Conservation (phyloP, 2,797 vertebrate genomes). For the Chrosomus eos region DNA sequence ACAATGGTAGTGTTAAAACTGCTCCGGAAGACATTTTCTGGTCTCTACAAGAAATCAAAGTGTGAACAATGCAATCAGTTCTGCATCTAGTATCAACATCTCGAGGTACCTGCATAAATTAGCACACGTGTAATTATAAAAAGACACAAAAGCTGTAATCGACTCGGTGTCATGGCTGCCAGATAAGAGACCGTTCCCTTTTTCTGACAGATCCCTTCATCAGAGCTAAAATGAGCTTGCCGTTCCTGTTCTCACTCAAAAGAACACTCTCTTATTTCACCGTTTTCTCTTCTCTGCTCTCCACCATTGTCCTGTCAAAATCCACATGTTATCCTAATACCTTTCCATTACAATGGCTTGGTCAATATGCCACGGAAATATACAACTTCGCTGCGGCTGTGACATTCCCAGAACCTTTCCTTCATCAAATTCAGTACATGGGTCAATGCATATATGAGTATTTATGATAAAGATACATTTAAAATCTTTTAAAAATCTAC, state of each 20-base stretch:
- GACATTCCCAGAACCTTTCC: background rate
- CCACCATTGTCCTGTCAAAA: slow-evolving; percentile 19
- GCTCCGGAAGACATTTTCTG: slow-evolving; percentile 66
- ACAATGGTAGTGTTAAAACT: slow-evolving; percentile 46
- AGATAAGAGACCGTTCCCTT: slow-evolving; percentile 47
- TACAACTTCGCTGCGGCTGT: background rate
- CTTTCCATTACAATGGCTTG: background rate
- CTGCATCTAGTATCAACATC: slow-evolving; percentile 44
- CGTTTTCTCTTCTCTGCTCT: slow-evolving; percentile 1
- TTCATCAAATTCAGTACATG: background rate
- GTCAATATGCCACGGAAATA: slow-evolving; percentile 7
- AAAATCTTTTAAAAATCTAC: background rate
- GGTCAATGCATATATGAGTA: background rate
- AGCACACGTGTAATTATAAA: slow-evolving; percentile 49
- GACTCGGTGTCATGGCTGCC: slow-evolving; percentile 45
- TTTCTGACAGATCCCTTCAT: slow-evolving; percentile 49
- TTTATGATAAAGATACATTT: background rate
- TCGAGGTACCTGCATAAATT: slow-evolving; percentile 40
- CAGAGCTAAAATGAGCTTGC: slow-evolving; percentile 40
- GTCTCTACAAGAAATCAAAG: slow-evolving; percentile 45
- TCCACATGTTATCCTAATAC: slow-evolving; percentile 9
- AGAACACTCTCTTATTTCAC: slow-evolving; percentile 47
- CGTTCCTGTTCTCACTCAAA: slow-evolving; percentile 35
- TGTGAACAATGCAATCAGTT: slow-evolving; percentile 41
- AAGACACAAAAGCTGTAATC: slow-evolving; percentile 43